Conservation (phyloP, 2,888 invertebrate genomes). For the Phengaris arion region DNA sequence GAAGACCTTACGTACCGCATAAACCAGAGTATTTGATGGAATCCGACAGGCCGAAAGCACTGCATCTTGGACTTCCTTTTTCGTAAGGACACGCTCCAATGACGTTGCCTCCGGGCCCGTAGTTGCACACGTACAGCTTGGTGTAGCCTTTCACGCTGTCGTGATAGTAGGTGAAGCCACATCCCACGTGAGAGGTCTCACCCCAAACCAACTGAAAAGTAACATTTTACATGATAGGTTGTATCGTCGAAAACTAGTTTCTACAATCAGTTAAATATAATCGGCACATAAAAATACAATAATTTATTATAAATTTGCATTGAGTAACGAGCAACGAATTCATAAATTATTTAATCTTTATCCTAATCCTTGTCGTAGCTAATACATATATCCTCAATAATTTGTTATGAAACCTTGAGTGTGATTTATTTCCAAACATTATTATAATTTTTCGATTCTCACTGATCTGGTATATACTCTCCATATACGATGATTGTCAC, state of each 20-base stretch:
- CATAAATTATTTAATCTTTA: neutral
- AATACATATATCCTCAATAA: slow-evolving; percentile 12
- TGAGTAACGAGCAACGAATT: neutral
- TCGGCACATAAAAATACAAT: neutral
- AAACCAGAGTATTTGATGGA: slow-evolving; percentile 87
- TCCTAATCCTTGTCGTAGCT: neutral
- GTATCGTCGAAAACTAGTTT: neutral
- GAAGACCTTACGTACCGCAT: slow-evolving; percentile 81
- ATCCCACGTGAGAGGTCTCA: slow-evolving; percentile 90
- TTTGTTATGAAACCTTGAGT: slow-evolving; percentile 10
- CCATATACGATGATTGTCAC: neutral
- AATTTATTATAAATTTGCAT: neutral
- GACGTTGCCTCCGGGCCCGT: slow-evolving; percentile 90
- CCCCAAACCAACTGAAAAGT: slow-evolving; percentile 89
- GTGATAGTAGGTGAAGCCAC: slow-evolving; percentile 91
- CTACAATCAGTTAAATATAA: neutral
- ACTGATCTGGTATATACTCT: neutral
- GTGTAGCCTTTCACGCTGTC: slow-evolving; percentile 86
- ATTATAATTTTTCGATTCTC: neutral
- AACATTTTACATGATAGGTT: neutral
- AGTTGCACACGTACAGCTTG: slow-evolving; percentile 91
- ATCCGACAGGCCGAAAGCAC: slow-evolving; percentile 83
- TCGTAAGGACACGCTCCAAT: slow-evolving; percentile 87
- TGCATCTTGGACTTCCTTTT: slow-evolving; percentile 86
- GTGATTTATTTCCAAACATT: slow-evolving; percentile 3